These are phyloP conservation scores for Chaetophractus vellerosus DNA, from an alignment of 2,797 vertebrate genomes.

Conservation along the genomic window DNA sequence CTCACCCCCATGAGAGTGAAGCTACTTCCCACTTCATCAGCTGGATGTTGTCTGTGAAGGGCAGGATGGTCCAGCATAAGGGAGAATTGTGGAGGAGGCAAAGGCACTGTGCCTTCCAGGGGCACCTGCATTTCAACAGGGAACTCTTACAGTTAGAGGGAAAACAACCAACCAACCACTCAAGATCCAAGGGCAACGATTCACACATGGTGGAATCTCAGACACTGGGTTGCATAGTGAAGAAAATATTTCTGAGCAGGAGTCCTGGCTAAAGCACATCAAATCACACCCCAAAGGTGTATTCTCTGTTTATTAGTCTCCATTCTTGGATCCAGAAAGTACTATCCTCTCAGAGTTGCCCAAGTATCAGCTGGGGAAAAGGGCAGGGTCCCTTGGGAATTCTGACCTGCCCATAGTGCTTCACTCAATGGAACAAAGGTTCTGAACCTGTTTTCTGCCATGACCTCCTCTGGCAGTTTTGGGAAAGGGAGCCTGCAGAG, in stretches of 20 bases:
- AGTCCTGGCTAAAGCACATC: neutral
- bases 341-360: neutral
- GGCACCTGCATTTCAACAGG: neutral
- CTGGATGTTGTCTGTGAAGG: neutral
- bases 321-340: slow-evolving; percentile 33
- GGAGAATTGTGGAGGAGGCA: neutral
- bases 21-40: neutral
- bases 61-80: neutral
- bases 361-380: neutral
- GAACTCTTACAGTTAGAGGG: neutral
- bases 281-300: no score
- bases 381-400: neutral
- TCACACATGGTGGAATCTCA: neutral
- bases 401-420: neutral
- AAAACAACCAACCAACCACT: neutral
- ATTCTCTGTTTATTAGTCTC: neutral
- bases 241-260: neutral
- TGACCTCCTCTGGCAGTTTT: neutral
- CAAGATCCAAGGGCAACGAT: neutral
- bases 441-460: neutral
- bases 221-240: neutral
- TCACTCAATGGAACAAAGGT: neutral
- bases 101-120: neutral
- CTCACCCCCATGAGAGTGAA: neutral
- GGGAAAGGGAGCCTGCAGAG: neutral